Base-by-base conservation (phyloP, 2,113 vertebrate genomes). In the Apteryx owenii region DNA sequence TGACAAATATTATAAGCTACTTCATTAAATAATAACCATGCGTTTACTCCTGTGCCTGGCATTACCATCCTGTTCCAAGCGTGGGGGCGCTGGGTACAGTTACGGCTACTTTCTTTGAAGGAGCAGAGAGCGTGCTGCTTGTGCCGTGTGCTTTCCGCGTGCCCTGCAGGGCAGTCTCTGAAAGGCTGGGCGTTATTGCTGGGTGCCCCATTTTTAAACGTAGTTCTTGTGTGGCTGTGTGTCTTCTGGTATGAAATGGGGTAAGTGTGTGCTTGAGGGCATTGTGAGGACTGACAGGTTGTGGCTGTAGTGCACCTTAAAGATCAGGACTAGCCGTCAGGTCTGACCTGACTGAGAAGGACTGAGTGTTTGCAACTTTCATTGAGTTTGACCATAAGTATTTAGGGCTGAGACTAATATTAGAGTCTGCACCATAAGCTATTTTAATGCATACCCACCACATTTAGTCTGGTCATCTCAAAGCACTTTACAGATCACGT, bases 191-290 rank as follows among this genome's bases (percentile, higher is more conserved):
- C 2, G 1, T 48, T 20, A 70, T 64, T 70, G n/a, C 31, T 0
- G 0, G 1, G 2, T 58, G 18, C 20, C 7, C n/a, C 1, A 5
- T n/a, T 79, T 72, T 61, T 62, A 25, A 68, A 29, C n/a, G 10
- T 0, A 0, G 50, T 46, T 76, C 28, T 53, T 26, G 6, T 42
- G 51, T 23, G 36, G 38, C 36, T 38, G 33, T 8, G 8, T 11
- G 31, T 31, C 23, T 38, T 22, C 42, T 0, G 4, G 16, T 51
- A 31, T 6, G 60, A n/a, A 25, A 31, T 2, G 20, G 42, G 36
- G 12, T 16, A 5, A 15, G 33, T 2, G 0, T 16, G 53, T 38
- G 9, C 64, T 88, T 38, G 15, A 0, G 2, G n/a, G 53, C 1
- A 0, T 11, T 40, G 53, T 19, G 53, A 29, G 56, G 68, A 25